Base-by-base conservation (phyloP, 2,113 vertebrate genomes). In the Ictalurus furcatus region DNA sequence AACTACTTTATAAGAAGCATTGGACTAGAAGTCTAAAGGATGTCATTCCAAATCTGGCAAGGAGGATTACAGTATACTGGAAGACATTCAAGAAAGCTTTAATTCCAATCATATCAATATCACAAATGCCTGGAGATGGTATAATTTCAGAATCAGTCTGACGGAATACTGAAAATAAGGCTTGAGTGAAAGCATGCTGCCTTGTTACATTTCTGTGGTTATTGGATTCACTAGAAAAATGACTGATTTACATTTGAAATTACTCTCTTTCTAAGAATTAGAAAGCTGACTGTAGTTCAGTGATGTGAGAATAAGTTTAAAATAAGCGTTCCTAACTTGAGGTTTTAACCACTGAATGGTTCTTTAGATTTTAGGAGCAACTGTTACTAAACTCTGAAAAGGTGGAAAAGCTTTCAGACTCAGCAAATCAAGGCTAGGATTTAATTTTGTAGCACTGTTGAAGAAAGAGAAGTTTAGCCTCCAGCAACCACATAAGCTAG, bases 1-100 rank as follows among this genome's bases (percentile, higher is more conserved):
- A 37, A 34, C 56, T 85, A 80, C 80, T 67, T 79, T 34, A 82
- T 25, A 83, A 67, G 52, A 79, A 90, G 54, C 34, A 40, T 14
- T 48, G 25, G 79, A 88, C 67, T 58, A 74, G 48, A 80, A 61
- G 58, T 54, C 34, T 25, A 30, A 88, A 73, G 40, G 40, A 52
- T 83, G 34, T 34, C 30, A 83, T 67, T 65, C 52, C 30, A 48
- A 90, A 85, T 6, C 30, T 61, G 65, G n/a, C n/a, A 82, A n/a
- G 7, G 17, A 37, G 37, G n/a, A 83, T 52, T 12, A 81, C 17
- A 30, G 0, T 54, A 58, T 85, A 82, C 84, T 76, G 84, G 74
- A 44, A 54, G n/a, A 88, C 37, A 59, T 25, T 79, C 59, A 85
- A 30, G 63, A 30, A 63, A 16, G 19, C n/a, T 52, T 73, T 67